phyloP scores from a whole-genome alignment of 2,113 vertebrate genomes.

The Colistium nudipinnis region DNA sequence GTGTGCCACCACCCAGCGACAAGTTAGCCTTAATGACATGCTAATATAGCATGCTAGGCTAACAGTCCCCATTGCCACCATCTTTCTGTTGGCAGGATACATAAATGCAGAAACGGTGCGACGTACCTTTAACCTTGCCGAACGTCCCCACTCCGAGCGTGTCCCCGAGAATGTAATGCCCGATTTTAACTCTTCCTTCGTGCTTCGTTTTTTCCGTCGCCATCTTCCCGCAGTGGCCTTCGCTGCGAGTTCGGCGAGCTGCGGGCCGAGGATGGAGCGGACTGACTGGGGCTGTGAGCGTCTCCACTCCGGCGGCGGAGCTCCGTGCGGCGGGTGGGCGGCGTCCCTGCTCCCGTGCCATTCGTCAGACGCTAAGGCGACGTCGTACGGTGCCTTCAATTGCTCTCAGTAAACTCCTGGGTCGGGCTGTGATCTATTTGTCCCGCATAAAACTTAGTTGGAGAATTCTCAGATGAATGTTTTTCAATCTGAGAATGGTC shows the following conservation, averaged over 20 bases:
- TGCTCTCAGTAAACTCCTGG: neutral
- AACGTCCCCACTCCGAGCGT: slow-evolving; percentile 97
- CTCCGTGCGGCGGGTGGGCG: slow-evolving; percentile 25
- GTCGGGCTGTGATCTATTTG: neutral
- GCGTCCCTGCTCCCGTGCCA: slow-evolving; percentile 35
- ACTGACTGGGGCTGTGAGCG: slow-evolving; percentile 55
- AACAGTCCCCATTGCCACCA: slow-evolving; percentile 37
- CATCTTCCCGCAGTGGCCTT: slow-evolving; percentile 91
- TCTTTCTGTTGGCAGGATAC: slow-evolving; percentile 44
- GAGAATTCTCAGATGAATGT: neutral
- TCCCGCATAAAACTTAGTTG: neutral
- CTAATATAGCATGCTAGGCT: slow-evolving; percentile 60
- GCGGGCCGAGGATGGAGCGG: slow-evolving; percentile 54
- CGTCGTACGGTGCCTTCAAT: slow-evolving; percentile 54
- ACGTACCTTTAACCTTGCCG: slow-evolving; percentile 96
- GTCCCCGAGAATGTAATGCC: slow-evolving; percentile 95
- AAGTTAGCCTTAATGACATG: slow-evolving; percentile 54
- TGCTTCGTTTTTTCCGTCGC: slow-evolving; percentile 95
- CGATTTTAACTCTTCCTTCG: slow-evolving; percentile 97
- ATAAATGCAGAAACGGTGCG: neutral
- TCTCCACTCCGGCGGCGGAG: slow-evolving; percentile 38
- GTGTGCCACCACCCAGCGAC: slow-evolving; percentile 51
- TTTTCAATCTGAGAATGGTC: neutral
- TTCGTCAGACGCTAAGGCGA: slow-evolving; percentile 36
- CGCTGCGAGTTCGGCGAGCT: slow-evolving; percentile 76